A percentile compares a stretch with the other conserved stretches of the same genome.
Conservation (phyloP, 2,888 invertebrate genomes). For the Entomobrya multifasciata region DNA sequence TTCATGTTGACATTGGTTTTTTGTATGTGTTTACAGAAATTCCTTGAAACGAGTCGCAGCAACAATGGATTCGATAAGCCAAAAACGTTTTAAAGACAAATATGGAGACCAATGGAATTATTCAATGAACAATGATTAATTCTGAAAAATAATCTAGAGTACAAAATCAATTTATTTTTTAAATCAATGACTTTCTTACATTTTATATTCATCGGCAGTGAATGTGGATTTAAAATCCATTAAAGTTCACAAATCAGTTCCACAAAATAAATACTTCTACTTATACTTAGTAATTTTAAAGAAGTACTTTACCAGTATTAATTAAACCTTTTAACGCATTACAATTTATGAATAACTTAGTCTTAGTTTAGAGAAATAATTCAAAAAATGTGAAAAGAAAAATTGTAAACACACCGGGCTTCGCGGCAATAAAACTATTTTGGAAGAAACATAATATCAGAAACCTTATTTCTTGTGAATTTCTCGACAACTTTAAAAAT, state of each 20-base stretch:
- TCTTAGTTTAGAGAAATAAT: not conserved
- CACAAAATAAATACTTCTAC: not conserved
- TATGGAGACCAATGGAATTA: conserved; percentile 84
- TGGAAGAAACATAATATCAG: conserved; percentile 65
- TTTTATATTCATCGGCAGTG: too few species aligned
- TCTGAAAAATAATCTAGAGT: too few species aligned
- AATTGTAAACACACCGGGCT: not conserved
- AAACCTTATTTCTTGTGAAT: conserved; percentile 58
- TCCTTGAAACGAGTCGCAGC: conserved; percentile 82
- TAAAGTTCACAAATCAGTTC: too few species aligned
- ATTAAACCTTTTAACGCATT: not conserved
- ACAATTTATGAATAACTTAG: too few species aligned
- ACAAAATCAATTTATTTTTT: too few species aligned
- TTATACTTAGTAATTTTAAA: not conserved
- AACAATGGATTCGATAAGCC: conserved; percentile 82
- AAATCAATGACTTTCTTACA: too few species aligned
- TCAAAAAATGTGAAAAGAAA: not conserved
- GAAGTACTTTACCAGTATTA: conserved; percentile 6
- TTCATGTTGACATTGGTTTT: too few species aligned
- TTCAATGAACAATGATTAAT: conserved; percentile 72
- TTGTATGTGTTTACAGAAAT: conserved; percentile 81
- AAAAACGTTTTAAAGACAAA: conserved; percentile 82
- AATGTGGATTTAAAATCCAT: too few species aligned
- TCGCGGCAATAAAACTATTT: conserved; percentile 43
- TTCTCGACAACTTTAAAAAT: conserved; percentile 73